Base-by-base conservation (phyloP, 2,797 vertebrate species). In the Eurystomus glaucurus region DNA sequence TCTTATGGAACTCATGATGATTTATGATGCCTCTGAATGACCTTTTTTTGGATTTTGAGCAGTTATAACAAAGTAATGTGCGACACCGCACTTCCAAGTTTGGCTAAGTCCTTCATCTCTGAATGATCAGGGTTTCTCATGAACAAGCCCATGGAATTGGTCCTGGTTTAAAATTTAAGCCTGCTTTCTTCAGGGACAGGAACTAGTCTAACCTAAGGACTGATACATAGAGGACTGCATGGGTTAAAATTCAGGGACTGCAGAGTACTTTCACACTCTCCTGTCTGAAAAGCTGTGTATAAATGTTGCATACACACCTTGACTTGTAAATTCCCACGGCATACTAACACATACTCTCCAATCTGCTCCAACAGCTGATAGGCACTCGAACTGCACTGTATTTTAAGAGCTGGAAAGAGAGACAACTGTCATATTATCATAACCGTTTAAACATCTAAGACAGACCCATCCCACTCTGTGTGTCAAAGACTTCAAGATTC, bases 321-420 rank as follows among this genome's bases (percentile, higher is more conserved):
- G 71, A 99, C 98, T 98, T 99, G 98, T 91, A 99, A 96, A 88
- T 98, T 98, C 64, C 99, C 99, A 94, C 98, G 96, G 78, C 99
- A 99, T 65, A 97, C 89, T 92, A 99, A 94, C 81, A 97, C 41
- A 84, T 98, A 99, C 57, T 99, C 98, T 25, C 98, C 97, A 51
- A 98, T 98, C 98, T 99, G 98, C 97, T 99, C 98, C 97, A 99
- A 97, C 92, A 99, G 98, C 97, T 98, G 98, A 69, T 99, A 98
- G 1, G 97, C 25, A 60, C 97, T 99, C 91, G 98, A 98, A 97
- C 99, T 99, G 97, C 98, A 98, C 97, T 99, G 99, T 96, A 98
- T 99, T 98, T 99, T 99, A 96, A 99, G 97, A 33, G 98, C 99
- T 99, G 93, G 14, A 93, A 94, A 78, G 86, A 72, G 55, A 96